A percentile compares a stretch with the other conserved stretches of the same genome.
Conservation (phyloP, 1,140 invertebrate genomes). For the Cotesia typhae region DNA sequence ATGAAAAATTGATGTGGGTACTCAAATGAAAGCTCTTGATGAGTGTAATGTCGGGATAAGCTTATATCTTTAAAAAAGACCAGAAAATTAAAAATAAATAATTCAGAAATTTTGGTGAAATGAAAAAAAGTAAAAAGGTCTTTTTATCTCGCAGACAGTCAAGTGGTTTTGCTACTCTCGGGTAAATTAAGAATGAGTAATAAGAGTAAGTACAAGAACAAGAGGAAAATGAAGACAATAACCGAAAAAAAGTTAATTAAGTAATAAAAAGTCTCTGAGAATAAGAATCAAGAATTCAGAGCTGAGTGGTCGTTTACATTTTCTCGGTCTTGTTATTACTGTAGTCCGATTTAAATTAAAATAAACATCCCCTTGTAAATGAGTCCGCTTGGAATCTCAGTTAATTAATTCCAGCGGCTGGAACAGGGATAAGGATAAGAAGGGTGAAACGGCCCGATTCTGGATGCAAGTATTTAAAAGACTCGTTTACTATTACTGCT, state of each 20-base stretch:
- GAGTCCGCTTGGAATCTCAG: slow-evolving; percentile 48
- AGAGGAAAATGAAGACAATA: slow-evolving; percentile 6
- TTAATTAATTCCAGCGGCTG: slow-evolving; percentile 61
- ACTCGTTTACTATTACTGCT: no score
- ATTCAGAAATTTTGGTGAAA: background rate
- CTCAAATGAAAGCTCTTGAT: no score
- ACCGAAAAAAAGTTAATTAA: slow-evolving; percentile 57
- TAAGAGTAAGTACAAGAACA: slow-evolving; percentile 43
- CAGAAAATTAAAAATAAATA: background rate
- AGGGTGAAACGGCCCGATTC: background rate
- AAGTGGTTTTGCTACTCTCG: slow-evolving; percentile 26
- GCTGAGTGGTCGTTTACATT: slow-evolving; percentile 21
- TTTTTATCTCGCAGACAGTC: slow-evolving; percentile 30
- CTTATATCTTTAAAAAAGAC: no score
- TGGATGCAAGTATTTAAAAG: slow-evolving; percentile 55
- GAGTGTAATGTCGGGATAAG: no score
- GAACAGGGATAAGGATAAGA: slow-evolving; percentile 51
- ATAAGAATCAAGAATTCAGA: slow-evolving; percentile 1
- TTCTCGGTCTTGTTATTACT: slow-evolving; percentile 8
- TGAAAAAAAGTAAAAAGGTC: slow-evolving; percentile 17
- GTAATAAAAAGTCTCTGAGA: slow-evolving; percentile 61
- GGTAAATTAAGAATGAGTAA: slow-evolving; percentile 42
- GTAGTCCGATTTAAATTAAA: slow-evolving; percentile 56
- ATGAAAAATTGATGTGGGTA: no score
- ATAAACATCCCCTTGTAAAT: slow-evolving; percentile 62